Conservation (phyloP, 2,113 vertebrate species). For the Carassius gibelio region DNA sequence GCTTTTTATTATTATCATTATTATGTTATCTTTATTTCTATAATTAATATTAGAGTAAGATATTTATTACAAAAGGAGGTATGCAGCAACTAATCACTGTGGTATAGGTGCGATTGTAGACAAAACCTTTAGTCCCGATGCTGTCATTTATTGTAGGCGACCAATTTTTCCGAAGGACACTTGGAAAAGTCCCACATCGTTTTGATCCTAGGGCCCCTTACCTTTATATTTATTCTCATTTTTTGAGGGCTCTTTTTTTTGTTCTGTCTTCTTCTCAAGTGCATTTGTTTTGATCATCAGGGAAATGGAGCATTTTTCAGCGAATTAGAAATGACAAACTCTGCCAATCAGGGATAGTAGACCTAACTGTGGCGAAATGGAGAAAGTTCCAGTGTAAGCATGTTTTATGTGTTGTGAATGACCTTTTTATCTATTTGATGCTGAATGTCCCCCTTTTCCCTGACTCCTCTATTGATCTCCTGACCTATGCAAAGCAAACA, state of each 20-base stretch:
- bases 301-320: conserved; percentile 91
- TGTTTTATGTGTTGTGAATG: conserved; percentile 77
- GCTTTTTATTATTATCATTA: conserved; percentile 57
- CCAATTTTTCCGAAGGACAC: conserved; percentile 61
- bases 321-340: conserved; percentile 77
- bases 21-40: conserved; percentile 69
- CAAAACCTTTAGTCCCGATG: conserved; percentile 76
- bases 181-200: conserved; percentile 60
- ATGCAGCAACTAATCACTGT: conserved; percentile 78
- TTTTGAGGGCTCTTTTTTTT: conserved; percentile 68
- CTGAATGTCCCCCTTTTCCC: conserved; percentile 84
- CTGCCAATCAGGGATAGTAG: conserved; percentile 77
- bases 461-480: conserved; percentile 68
- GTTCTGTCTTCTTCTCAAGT: conserved; percentile 71
- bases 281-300: conserved; percentile 83
- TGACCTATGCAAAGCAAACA: conserved; percentile 78
- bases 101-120: conserved; percentile 60
- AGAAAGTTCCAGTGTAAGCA: conserved; percentile 75
- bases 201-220: conserved; percentile 71
- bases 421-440: conserved; percentile 80
- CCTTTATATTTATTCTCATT: conserved; percentile 70
- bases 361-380: conserved; percentile 55
- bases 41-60: conserved; percentile 76
- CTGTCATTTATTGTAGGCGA: conserved; percentile 75
- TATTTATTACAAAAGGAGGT: conserved; percentile 75